Percentiles rank a stretch among this genome's conserved stretches.
These are phyloP conservation scores for Actinostola sp. DNA, from an alignment of 92 coral and sea anemone species.

Conservation along the genomic window DNA sequence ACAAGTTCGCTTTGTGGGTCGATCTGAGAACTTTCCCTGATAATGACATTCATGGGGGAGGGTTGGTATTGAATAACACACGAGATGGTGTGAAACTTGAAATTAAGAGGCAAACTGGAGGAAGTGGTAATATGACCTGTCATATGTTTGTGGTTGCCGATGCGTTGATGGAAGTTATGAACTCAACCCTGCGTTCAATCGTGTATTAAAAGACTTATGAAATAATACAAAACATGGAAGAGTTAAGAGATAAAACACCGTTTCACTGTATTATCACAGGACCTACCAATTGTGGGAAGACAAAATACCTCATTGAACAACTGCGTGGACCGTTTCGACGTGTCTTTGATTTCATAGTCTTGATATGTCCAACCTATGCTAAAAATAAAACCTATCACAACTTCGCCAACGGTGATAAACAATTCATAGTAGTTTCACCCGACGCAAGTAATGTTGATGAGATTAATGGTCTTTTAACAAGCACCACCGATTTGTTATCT, in stretches of 20 bases:
- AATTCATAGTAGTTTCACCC: constrained; percentile 38
- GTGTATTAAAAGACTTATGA: constrained; percentile 29
- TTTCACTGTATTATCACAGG: constrained; percentile 50
- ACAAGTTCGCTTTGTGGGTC: constrained; percentile 51
- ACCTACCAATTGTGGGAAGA: constrained; percentile 43
- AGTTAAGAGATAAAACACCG: constrained; percentile 43
- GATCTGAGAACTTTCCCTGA: constrained; percentile 57
- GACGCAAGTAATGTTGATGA: constrained; percentile 47
- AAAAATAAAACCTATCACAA: constrained; percentile 43
- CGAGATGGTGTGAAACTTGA: constrained; percentile 59
- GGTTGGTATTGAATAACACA: constrained; percentile 44
- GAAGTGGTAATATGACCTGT: constrained; percentile 41
- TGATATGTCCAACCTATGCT: constrained; percentile 48
- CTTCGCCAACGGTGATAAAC: constrained; percentile 41
- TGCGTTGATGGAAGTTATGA: constrained; percentile 52
- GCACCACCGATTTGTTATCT: constrained; percentile 27
- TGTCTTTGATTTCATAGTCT: constrained; percentile 46
- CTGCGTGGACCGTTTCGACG: constrained; percentile 39
- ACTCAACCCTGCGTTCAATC: constrained; percentile 28
- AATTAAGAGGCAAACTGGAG: constrained; percentile 30
- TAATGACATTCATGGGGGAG: constrained; percentile 48
- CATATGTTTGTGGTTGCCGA: constrained; percentile 60
- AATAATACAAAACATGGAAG: constrained; percentile 36
- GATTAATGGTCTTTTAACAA: constrained; percentile 47
- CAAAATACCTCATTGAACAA: constrained; percentile 34